phyloP scores from a whole-genome alignment of 2,888 invertebrate genomes.

The Habrosyne pyritoides region DNA sequence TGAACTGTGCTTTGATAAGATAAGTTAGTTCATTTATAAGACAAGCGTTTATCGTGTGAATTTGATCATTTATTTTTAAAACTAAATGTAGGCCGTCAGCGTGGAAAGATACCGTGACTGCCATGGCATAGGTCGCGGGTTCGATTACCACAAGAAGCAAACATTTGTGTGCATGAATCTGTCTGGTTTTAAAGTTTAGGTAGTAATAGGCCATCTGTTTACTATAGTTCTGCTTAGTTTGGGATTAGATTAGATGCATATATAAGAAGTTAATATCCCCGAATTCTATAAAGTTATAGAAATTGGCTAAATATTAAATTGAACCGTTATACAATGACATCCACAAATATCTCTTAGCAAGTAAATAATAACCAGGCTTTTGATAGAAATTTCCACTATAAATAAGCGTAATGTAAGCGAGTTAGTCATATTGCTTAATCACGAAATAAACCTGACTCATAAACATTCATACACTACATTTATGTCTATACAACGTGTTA shows the following conservation, averaged over 20 bases:
- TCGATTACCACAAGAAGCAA: too few species aligned
- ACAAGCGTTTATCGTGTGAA: neutral
- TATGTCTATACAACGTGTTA: too few species aligned
- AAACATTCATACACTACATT: neutral
- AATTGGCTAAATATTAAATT: neutral
- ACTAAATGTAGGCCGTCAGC: too few species aligned
- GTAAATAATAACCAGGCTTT: neutral
- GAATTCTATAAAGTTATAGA: neutral
- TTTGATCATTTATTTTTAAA: neutral
- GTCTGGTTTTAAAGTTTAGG: too few species aligned
- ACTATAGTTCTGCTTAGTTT: too few species aligned
- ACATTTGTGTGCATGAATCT: too few species aligned
- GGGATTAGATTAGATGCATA: too few species aligned
- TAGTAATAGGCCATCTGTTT: too few species aligned
- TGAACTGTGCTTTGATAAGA: neutral
- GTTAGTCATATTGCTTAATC: neutral
- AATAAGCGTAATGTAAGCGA: neutral
- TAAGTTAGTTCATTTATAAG: neutral
- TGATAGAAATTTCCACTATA: neutral
- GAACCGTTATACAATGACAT: neutral
- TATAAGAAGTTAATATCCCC: too few species aligned
- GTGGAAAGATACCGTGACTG: too few species aligned
- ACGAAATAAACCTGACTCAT: neutral
- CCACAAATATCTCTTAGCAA: neutral
- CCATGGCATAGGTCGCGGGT: too few species aligned